Percentiles rank a stretch among this genome's conserved stretches.
Evolutionary conservation across 2,888 invertebrate species (phyloP).

Genomic region (Gymnocheta viridis): DNA sequence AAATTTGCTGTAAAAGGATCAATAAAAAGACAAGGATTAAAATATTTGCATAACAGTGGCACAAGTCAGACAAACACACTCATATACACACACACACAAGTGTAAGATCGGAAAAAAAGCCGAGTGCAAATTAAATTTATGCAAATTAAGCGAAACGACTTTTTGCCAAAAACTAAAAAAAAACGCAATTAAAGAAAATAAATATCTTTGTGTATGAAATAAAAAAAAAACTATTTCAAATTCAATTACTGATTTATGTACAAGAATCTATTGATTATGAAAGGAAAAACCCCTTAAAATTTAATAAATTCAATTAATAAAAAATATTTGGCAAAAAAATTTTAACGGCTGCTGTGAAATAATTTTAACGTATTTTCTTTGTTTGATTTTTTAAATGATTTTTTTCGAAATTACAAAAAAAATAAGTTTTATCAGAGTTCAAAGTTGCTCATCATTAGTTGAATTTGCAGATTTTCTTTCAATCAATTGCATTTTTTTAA

Average conservation of each 20-base stretch:
- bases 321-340: background rate
- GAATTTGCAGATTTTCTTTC: slow-evolving; percentile 22
- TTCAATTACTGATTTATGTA: slow-evolving; percentile 50
- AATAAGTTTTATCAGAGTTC: slow-evolving; percentile 31
- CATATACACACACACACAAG: slow-evolving; percentile 24
- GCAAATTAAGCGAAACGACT: slow-evolving; percentile 58
- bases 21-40: slow-evolving; percentile 65
- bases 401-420: background rate
- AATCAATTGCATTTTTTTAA: slow-evolving; percentile 10
- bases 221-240: slow-evolving; percentile 22
- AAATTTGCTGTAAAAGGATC: slow-evolving; percentile 45
- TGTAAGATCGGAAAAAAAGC: slow-evolving; percentile 24
- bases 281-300: slow-evolving; percentile 4
- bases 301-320: slow-evolving; percentile 40
- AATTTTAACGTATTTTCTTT: slow-evolving; percentile 57
- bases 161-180: slow-evolving; percentile 51
- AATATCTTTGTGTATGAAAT: no score
- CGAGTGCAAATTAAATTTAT: slow-evolving; percentile 68
- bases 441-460: slow-evolving; percentile 52
- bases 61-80: slow-evolving; percentile 73
- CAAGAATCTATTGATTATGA: slow-evolving; percentile 32
- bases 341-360: slow-evolving; percentile 19
- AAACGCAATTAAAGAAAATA: slow-evolving; percentile 55
- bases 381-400: background rate
- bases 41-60: slow-evolving; percentile 74